Evolutionary conservation across 2,113 vertebrate species (phyloP), one percentile per base, ranked within the genome.

Genomic region (Catagonus wagneri): DNA sequence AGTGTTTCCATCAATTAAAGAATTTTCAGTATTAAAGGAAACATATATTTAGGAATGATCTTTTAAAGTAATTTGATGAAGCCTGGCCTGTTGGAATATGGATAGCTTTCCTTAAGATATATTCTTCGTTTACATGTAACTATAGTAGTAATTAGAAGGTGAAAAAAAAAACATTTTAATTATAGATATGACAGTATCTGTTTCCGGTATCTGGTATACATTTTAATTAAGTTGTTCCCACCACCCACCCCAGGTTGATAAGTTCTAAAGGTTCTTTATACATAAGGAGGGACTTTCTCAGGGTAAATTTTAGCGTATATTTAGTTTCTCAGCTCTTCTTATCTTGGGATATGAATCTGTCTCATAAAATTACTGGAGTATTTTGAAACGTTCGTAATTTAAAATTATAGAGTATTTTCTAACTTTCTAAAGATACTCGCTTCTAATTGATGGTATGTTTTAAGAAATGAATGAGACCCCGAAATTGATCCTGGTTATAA

Each of bases 351-450:
- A 56, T 27, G 54, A 74, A 34, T 86, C 23, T 87, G 2, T 87
- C 23, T 66, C 20, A 78, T 79, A 95, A 91, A 92, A 71, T 92
- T 61, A 54, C 54, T 88, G 50, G 80, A 2, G 1, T 92, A 44
- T 90, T 86, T 93, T 76, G 63, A 60, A 88, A 79, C 32, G 71
- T 58, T 50, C 5, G 58, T 71, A 86, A 76, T 90, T 96, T 90
- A 54, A 61, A 93, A 36, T 87, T 75, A 44, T 90, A 13, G 36
- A 85, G 17, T 63, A 68, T 83, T 85, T 94, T 93, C 25, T 96
- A 81, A 27, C 50, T 63, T n/a, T n/a, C n/a, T n/a, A n/a, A 63
- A 94, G 58, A 69, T 89, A 13, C 13, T 79, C 56, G 19, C 25
- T 90, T 90, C 44, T 69, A 65, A 75, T 74, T 29, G 74, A 1